Conservation (phyloP, 2,888 invertebrate species). For the Drosophila nr. medialis region DNA sequence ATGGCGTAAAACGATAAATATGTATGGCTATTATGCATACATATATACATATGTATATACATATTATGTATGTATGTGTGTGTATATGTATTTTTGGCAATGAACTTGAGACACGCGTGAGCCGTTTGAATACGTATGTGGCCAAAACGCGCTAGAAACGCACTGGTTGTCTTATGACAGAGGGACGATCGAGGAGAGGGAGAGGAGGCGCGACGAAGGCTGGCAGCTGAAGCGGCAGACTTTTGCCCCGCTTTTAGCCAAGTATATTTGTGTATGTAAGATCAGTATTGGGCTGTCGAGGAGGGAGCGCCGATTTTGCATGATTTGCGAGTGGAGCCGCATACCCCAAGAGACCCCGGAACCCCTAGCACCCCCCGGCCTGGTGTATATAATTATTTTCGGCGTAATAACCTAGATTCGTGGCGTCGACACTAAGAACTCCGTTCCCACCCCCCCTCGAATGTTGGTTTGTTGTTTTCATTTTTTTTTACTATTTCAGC, state of each 20-base stretch:
- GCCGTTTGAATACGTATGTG: slow-evolving; percentile 63
- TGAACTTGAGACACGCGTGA: slow-evolving; percentile 82
- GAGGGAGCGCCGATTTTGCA: slow-evolving; percentile 14
- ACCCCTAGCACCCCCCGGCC: slow-evolving; percentile 2
- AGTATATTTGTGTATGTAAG: slow-evolving; percentile 16
- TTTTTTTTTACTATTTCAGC: slow-evolving; percentile 7
- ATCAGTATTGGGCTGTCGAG: neutral
- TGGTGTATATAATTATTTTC: slow-evolving; percentile 76
- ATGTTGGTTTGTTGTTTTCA: slow-evolving; percentile 16
- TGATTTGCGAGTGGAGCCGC: slow-evolving; percentile 48
- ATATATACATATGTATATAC: slow-evolving; percentile 26
- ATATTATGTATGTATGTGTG: neutral
- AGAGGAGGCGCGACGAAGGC: neutral
- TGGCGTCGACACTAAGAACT: slow-evolving; percentile 60
- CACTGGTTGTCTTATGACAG: slow-evolving; percentile 8
- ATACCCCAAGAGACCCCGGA: neutral
- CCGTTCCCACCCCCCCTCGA: neutral
- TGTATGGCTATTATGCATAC: neutral
- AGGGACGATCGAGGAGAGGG: neutral
- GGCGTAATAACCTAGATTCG: slow-evolving; percentile 81
- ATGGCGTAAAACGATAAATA: slow-evolving; percentile 31
- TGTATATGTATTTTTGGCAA: slow-evolving; percentile 70
- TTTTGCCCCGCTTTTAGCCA: slow-evolving; percentile 22
- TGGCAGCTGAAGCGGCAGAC: neutral
- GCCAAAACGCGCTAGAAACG: slow-evolving; percentile 47